Evolutionary conservation across 2,797 vertebrate genomes (phyloP), one percentile per base, ranked within the genome.

Genomic region (Sebastes kiyomatsui): DNA sequence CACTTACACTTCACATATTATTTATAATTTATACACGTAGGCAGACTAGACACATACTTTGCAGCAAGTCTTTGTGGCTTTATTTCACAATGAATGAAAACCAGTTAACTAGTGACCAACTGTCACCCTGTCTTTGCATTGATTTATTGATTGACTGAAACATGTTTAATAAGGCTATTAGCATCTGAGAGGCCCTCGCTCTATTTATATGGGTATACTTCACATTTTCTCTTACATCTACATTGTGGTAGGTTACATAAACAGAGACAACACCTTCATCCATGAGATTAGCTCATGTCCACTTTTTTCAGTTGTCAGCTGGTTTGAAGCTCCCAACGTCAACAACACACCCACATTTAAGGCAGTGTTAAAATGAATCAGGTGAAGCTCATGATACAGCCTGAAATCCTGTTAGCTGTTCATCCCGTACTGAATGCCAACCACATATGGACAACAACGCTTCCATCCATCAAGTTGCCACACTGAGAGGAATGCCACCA

Each of bases 101-200:
- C 13, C 20, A 60, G 27, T n/a, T 67, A 7, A 38, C 16, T 55
- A 35, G n/a, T 56, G 61, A 25, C 7, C 22, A 74, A 58, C 5
- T 72, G 73, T 73, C 30, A 66, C 14, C n/a, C 9, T 69, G 7
- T 80, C 18, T 66, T 78, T 85, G 59, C 56, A 85, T 65, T 85
- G 71, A 77, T 85, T 65, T 81, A 49, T 30, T 71, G 59, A 84
- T 52, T 72, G 58, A 67, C 33, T 56, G 66, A 75, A 67, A 58
- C 30, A 67, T 73, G 42, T 81, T 66, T 49, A 46, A 83, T 90
- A 91, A 92, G 90, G 91, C 92, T 60, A n/a, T 75, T 52, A 79
- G 56, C 79, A 74, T 82, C 25, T 70, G 46, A 70, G 75, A 78
- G 18, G 65, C 38, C 69, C 62, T 82, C 52, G 13, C 27, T 46